phyloP scores from a whole-genome alignment of 2,888 invertebrate genomes.

The Synergus itoensis region DNA sequence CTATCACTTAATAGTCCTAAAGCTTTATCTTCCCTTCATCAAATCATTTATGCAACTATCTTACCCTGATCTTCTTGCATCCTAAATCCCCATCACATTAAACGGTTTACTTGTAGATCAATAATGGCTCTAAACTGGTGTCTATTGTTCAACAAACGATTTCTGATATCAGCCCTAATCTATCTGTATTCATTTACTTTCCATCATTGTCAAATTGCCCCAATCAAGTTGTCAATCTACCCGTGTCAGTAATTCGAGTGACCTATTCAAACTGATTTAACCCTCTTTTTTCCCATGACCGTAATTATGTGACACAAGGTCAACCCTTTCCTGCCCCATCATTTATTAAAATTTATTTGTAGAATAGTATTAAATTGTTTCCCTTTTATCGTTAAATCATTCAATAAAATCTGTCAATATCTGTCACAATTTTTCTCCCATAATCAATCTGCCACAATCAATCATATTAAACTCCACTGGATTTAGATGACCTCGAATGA shows the following conservation, averaged over 20 bases:
- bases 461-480: background rate
- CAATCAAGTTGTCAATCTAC: background rate
- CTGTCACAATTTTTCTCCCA: background rate
- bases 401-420: background rate
- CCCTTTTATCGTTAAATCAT: background rate
- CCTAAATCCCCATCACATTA: background rate
- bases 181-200: background rate
- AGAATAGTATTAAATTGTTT: background rate
- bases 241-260: background rate
- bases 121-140: background rate
- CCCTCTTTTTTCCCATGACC: background rate
- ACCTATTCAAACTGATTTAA: background rate
- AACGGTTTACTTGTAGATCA: background rate
- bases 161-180: background rate
- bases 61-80: background rate
- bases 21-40: no score
- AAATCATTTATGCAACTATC: no score
- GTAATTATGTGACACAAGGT: background rate
- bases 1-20: no score
- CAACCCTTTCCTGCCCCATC: background rate
- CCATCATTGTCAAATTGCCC: background rate
- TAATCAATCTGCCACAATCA: background rate
- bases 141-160: background rate
- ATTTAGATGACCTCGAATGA: background rate
- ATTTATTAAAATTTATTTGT: background rate